phyloP scores from a whole-genome alignment of 2,113 vertebrate species.

The Jaculus jaculus region DNA sequence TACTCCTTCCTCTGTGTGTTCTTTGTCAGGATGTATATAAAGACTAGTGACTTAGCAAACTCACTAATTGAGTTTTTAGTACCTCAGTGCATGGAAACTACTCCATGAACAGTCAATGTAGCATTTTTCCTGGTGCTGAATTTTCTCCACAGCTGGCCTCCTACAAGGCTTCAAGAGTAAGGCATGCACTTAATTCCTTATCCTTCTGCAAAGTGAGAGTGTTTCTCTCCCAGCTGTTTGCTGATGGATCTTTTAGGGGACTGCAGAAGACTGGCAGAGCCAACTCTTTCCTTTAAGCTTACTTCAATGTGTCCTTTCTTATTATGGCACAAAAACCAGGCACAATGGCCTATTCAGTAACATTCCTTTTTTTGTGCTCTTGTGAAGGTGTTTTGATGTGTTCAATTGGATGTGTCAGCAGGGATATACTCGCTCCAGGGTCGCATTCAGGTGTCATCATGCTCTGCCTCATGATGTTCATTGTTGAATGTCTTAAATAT shows the following conservation, averaged over 20 bases:
- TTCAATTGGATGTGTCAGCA: background rate
- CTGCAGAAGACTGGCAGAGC: background rate
- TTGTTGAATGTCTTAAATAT: background rate
- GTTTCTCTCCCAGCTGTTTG: background rate
- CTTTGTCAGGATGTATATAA: background rate
- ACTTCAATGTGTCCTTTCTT: background rate
- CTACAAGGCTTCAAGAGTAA: background rate
- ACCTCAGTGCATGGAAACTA: background rate
- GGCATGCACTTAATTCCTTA: background rate
- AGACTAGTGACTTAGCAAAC: background rate
- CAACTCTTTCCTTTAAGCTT: background rate
- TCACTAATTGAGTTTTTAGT: no score
- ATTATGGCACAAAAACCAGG: background rate
- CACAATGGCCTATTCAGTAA: no score
- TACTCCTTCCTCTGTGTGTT: rapidly evolving
- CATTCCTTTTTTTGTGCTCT: background rate
- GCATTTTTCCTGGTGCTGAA: no score
- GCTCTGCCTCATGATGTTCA: background rate
- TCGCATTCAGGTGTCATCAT: background rate
- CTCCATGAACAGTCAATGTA: rapidly evolving
- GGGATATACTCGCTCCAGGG: background rate
- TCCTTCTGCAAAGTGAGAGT: background rate
- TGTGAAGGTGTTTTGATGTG: background rate
- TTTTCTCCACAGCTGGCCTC: background rate
- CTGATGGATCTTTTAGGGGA: no score